A percentile compares a stretch with the other conserved stretches of the same genome.
Evolutionary conservation across 2,888 invertebrate species (phyloP).

Genomic region (Harpagoxenus sublaevis): DNA sequence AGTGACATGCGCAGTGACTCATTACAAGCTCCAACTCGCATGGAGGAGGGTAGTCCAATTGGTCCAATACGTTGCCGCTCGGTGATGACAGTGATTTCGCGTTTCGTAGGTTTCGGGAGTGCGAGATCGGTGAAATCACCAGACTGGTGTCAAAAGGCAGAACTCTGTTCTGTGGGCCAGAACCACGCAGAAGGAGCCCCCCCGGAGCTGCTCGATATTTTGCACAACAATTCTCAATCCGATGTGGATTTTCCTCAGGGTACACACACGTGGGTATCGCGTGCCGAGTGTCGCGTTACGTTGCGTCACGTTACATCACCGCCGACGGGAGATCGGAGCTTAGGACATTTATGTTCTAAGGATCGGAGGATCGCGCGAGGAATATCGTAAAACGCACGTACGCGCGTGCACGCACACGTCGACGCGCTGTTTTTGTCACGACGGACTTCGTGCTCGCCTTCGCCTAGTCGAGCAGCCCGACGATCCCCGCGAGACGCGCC

Average conservation of each 20-base stretch:
- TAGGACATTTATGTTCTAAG: too few species aligned
- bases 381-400: not conserved
- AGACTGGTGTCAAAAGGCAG: not conserved
- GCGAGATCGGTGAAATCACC: not conserved
- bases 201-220: constrained; percentile 67
- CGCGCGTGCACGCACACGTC: not conserved
- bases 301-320: not conserved
- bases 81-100: not conserved
- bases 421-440: not conserved
- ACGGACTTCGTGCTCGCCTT: not conserved
- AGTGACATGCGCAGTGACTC: too few species aligned
- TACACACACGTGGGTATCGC: constrained; percentile 65
- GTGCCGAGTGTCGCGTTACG: not conserved
- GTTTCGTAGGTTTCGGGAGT: not conserved
- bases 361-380: too few species aligned
- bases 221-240: constrained; percentile 71
- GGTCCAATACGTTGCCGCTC: too few species aligned
- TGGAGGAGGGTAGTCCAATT: too few species aligned
- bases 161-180: too few species aligned
- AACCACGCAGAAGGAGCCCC: constrained; percentile 54
- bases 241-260: constrained; percentile 62
- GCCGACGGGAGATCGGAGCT: not conserved
- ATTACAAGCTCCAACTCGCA: too few species aligned
- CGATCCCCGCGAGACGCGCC: not conserved
- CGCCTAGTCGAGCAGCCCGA: not conserved